These are phyloP conservation scores for Plecotus auritus DNA, from an alignment of 2,113 vertebrate species.

Conservation along the genomic window DNA sequence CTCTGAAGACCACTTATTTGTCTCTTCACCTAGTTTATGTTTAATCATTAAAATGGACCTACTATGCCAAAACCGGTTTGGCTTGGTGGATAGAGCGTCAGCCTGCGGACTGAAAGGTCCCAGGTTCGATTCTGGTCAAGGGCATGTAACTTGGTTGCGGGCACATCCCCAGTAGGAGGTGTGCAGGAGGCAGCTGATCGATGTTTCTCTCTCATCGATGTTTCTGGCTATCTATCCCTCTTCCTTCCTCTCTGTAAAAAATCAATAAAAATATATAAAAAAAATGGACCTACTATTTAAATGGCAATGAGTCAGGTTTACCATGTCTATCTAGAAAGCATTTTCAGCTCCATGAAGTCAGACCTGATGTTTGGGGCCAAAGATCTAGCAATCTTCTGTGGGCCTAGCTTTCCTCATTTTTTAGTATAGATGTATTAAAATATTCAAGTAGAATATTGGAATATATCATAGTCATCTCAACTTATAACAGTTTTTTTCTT, in stretches of 20 bases:
- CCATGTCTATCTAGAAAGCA: neutral
- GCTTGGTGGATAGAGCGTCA: no score
- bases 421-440: neutral
- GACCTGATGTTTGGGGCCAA: neutral
- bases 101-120: no score
- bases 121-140: no score
- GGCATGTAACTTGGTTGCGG: no score
- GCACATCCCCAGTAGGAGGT: no score
- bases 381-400: neutral
- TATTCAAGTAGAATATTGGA: neutral
- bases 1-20: neutral
- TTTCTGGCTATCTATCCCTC: no score
- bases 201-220: no score
- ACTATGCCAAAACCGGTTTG: no score
- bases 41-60: neutral
- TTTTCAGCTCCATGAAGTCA: neutral
- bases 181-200: no score
- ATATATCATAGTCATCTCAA: neutral
- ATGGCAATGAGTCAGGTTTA: neutral
- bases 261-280: no score
- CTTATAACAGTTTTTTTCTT: neutral
- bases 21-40: constrained; percentile 1
- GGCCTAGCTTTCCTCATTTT: neutral
- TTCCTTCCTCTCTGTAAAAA: no score
- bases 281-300: neutral